Evolutionary conservation across 1,140 invertebrate species (phyloP).

Genomic region (Trachymyrmex septentrionalis): DNA sequence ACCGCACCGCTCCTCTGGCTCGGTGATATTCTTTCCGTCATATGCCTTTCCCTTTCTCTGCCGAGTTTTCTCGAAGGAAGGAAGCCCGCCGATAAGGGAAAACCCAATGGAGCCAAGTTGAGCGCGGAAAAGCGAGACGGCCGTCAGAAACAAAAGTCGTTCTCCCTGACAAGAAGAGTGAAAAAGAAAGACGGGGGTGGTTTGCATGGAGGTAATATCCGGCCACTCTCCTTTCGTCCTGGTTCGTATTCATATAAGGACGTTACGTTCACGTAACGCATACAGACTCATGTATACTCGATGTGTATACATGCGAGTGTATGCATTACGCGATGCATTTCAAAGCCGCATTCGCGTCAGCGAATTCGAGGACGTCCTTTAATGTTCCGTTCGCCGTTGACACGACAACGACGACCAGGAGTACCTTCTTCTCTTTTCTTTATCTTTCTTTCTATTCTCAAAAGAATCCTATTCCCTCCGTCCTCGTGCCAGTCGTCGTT

Average conservation of each 20-base stretch:
- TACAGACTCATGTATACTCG: background rate
- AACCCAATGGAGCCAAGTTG: slow-evolving; percentile 63
- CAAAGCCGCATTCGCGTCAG: slow-evolving; percentile 57
- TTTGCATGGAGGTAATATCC: slow-evolving; percentile 71
- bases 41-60: background rate
- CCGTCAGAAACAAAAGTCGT: slow-evolving; percentile 71
- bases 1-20: slow-evolving; percentile 16
- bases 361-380: slow-evolving; percentile 51
- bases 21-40: slow-evolving; percentile 10
- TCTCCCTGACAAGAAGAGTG: slow-evolving; percentile 25
- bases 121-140: slow-evolving; percentile 41
- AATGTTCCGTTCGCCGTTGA: slow-evolving; percentile 34
- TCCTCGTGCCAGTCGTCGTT: background rate
- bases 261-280: slow-evolving; percentile 41
- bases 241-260: slow-evolving; percentile 53
- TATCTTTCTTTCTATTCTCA: slow-evolving; percentile 33
- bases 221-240: slow-evolving; percentile 57
- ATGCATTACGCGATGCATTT: slow-evolving; percentile 50
- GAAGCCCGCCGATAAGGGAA: slow-evolving; percentile 23
- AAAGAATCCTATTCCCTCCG: slow-evolving; percentile 40
- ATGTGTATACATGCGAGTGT: slow-evolving; percentile 13
- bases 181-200: slow-evolving; percentile 12
- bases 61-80: slow-evolving; percentile 9
- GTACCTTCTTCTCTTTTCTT: background rate
- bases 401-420: slow-evolving; percentile 5